Percentiles rank a stretch among this genome's conserved stretches.
Evolutionary conservation across 2,888 invertebrate species (phyloP).

Genomic region (Eutolmus rufibarbis): DNA sequence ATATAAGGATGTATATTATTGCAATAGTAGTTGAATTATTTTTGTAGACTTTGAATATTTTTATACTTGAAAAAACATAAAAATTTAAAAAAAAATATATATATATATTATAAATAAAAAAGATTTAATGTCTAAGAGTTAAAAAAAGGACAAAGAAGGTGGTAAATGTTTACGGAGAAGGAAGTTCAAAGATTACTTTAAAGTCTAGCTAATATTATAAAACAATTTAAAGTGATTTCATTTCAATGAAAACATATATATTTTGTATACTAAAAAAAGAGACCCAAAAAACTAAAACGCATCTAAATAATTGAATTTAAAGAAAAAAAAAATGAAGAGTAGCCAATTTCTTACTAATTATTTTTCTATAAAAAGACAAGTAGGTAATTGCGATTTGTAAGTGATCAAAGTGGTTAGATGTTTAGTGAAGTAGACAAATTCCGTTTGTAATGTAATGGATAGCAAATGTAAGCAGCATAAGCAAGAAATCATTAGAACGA

Average conservation of each 20-base stretch:
- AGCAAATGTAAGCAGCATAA: neutral
- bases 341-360: slow-evolving; percentile 41
- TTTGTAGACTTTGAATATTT: slow-evolving; percentile 41
- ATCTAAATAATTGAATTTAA: slow-evolving; percentile 39
- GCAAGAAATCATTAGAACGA: neutral
- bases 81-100: slow-evolving; percentile 14
- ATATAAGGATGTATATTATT: slow-evolving; percentile 34
- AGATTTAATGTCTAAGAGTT: slow-evolving; percentile 16
- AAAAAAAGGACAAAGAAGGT: neutral
- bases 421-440: slow-evolving; percentile 12
- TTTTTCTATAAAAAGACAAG: slow-evolving; percentile 33
- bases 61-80: slow-evolving; percentile 30
- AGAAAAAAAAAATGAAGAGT: neutral
- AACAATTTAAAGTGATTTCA: slow-evolving; percentile 20
- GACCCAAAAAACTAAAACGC: slow-evolving; percentile 17
- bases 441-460: neutral
- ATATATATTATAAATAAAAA: neutral
- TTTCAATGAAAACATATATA: slow-evolving; percentile 38
- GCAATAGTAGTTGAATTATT: slow-evolving; percentile 40
- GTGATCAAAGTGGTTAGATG: slow-evolving; percentile 5
- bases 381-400: slow-evolving; percentile 23
- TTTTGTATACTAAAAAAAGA: slow-evolving; percentile 37
- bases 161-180: slow-evolving; percentile 3
- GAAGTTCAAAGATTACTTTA: slow-evolving; percentile 38
- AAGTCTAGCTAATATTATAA: slow-evolving; percentile 21